These are phyloP conservation scores for Choristoneura fumiferana DNA, from an alignment of 1,140 invertebrate species.

Conservation along the genomic window DNA sequence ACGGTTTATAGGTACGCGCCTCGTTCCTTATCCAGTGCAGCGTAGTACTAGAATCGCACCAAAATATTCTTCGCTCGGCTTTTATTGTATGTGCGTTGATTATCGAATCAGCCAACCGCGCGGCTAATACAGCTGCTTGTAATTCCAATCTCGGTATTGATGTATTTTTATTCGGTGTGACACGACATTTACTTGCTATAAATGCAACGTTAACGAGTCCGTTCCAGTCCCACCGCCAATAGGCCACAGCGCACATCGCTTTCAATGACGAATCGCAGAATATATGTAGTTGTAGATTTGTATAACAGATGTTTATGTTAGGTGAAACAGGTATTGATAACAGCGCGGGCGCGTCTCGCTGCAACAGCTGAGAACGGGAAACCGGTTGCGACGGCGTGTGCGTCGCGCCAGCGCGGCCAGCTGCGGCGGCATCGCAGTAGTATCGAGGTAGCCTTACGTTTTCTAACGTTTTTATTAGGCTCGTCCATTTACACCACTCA, in stretches of 20 bases:
- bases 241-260: too few species aligned
- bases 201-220: conserved; percentile 19
- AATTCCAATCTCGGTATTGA: conserved; percentile 19
- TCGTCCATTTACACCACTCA: background rate
- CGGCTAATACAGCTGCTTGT: conserved; percentile 22
- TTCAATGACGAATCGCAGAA: conserved; percentile 27
- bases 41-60: conserved; percentile 29
- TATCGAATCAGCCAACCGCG: conserved; percentile 11
- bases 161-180: conserved; percentile 26
- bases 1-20: too few species aligned
- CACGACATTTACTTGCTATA: conserved; percentile 31
- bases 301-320: conserved; percentile 14
- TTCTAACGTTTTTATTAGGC: background rate
- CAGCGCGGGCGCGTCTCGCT: too few species aligned
- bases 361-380: too few species aligned
- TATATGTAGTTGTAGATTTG: conserved; percentile 26
- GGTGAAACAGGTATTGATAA: background rate
- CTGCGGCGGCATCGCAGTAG: too few species aligned
- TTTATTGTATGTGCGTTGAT: background rate
- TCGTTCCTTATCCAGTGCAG: conserved; percentile 30
- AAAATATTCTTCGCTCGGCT: conserved; percentile 7
- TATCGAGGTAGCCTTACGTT: background rate
- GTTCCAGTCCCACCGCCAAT: conserved; percentile 27
- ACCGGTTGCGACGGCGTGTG: too few species aligned
- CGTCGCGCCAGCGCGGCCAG: too few species aligned